Percentiles rank a stretch among this genome's conserved stretches.
phyloP scores from a whole-genome alignment of 1,140 invertebrate species.

The Coelopa frigida region DNA sequence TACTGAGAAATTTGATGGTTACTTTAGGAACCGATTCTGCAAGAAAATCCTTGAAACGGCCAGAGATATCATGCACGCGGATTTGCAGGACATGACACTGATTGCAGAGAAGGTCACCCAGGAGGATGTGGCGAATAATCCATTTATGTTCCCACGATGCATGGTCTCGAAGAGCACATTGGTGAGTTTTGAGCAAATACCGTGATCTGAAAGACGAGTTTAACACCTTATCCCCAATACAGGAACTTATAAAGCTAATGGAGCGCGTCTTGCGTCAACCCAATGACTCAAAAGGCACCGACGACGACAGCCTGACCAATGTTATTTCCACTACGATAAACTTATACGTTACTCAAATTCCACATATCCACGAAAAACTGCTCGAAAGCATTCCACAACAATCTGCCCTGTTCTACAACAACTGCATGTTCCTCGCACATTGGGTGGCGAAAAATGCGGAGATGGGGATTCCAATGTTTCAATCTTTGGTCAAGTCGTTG shows the following conservation, averaged over 20 bases:
- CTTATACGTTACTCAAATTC: conserved; percentile 68
- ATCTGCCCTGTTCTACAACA: conserved; percentile 86
- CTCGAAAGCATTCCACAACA: conserved; percentile 77
- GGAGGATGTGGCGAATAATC: conserved; percentile 26
- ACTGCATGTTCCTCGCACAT: conserved; percentile 82
- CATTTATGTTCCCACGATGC: conserved; percentile 51
- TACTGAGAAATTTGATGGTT: conserved; percentile 64
- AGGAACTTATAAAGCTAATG: conserved; percentile 63
- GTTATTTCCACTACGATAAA: conserved; percentile 62
- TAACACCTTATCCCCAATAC: not conserved
- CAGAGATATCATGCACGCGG: conserved; percentile 67
- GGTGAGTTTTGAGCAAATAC: conserved; percentile 15
- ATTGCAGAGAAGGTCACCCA: conserved; percentile 48
- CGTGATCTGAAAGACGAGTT: not conserved
- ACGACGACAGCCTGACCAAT: conserved; percentile 53
- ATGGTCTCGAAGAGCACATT: conserved; percentile 51
- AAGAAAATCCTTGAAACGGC: conserved; percentile 64
- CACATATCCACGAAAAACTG: conserved; percentile 68
- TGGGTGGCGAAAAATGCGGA: conserved; percentile 43
- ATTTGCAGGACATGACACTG: conserved; percentile 68
- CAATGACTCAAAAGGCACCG: conserved; percentile 51
- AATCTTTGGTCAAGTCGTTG: conserved; percentile 46
- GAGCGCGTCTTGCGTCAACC: conserved; percentile 68
- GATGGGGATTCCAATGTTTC: conserved; percentile 34
- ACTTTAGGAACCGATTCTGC: conserved; percentile 74